Evolutionary conservation across 1,140 invertebrate genomes (phyloP).

Genomic region (Dinoponera quadriceps): DNA sequence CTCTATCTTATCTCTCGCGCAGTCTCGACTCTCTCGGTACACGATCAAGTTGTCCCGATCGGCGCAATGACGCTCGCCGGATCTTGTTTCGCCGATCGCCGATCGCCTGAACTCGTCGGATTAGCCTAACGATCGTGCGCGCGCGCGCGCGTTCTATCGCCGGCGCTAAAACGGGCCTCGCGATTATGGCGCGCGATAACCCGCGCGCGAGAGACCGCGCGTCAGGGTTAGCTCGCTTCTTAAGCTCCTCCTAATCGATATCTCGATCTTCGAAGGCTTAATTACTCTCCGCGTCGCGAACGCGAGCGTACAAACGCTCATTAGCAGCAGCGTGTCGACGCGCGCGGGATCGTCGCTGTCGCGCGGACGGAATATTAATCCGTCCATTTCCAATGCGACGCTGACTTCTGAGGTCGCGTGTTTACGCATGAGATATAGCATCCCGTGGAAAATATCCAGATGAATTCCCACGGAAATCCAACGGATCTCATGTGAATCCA

Average conservation of each 20-base stretch:
- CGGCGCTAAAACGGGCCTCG: constrained; percentile 26
- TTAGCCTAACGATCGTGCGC: constrained; percentile 59
- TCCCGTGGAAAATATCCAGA: too few species aligned
- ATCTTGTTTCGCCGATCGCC: constrained; percentile 37
- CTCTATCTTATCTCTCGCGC: constrained; percentile 30
- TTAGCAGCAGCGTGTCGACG: constrained; percentile 3
- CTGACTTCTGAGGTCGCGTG: too few species aligned
- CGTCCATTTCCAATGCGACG: too few species aligned
- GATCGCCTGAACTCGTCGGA: constrained; percentile 47
- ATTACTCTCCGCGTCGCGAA: constrained; percentile 16
- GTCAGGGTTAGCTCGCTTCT: constrained; percentile 4
- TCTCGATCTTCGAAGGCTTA: constrained; percentile 30
- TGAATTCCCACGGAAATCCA: too few species aligned
- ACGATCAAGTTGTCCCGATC: constrained; percentile 52
- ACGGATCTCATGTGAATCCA: too few species aligned
- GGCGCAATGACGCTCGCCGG: constrained; percentile 18
- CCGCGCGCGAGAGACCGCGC: background rate
- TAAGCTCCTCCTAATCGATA: constrained; percentile 39
- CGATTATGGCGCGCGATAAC: constrained; percentile 49
- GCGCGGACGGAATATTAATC: background rate
- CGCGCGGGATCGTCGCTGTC: background rate
- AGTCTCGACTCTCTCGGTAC: background rate
- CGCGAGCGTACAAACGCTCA: constrained; percentile 4
- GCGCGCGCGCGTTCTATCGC: constrained; percentile 34
- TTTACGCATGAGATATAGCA: too few species aligned